These are phyloP conservation scores for Calosoma granatense DNA, from an alignment of 1,140 invertebrate genomes.

Conservation along the genomic window DNA sequence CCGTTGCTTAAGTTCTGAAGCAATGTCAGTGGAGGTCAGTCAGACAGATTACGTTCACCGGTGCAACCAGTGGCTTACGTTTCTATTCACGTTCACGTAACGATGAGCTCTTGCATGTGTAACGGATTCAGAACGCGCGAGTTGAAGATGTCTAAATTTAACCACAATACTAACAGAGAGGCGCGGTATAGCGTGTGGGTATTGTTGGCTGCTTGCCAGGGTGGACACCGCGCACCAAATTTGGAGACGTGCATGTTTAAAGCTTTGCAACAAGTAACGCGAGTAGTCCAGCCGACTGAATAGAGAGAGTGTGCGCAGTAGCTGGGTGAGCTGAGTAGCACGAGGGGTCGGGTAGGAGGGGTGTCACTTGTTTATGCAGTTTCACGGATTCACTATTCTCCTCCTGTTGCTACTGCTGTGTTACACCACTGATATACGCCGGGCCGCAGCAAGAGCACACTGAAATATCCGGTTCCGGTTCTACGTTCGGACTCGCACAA, in stretches of 20 bases:
- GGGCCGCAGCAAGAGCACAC: too few species aligned
- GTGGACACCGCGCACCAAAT: not conserved
- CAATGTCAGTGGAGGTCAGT: too few species aligned
- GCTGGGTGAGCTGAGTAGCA: not conserved
- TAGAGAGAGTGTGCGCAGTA: not conserved
- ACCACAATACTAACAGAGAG: not conserved
- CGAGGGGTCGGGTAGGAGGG: not conserved
- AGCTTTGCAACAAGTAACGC: not conserved
- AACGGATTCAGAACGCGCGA: not conserved
- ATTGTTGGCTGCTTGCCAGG: not conserved
- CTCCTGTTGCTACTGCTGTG: too few species aligned
- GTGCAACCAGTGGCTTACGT: too few species aligned
- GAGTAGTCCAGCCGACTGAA: not conserved
- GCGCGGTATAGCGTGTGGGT: not conserved
- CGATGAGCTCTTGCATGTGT: too few species aligned
- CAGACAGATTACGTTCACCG: too few species aligned
- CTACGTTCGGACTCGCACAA: too few species aligned
- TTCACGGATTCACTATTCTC: too few species aligned
- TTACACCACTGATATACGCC: too few species aligned
- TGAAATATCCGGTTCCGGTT: too few species aligned
- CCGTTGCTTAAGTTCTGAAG: too few species aligned
- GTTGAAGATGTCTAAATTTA: not conserved
- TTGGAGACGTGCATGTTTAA: not conserved
- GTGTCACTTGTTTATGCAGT: too few species aligned
- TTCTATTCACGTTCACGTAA: not conserved